phyloP scores from a whole-genome alignment of 1,140 invertebrate species.

The Drosophila mayri region DNA sequence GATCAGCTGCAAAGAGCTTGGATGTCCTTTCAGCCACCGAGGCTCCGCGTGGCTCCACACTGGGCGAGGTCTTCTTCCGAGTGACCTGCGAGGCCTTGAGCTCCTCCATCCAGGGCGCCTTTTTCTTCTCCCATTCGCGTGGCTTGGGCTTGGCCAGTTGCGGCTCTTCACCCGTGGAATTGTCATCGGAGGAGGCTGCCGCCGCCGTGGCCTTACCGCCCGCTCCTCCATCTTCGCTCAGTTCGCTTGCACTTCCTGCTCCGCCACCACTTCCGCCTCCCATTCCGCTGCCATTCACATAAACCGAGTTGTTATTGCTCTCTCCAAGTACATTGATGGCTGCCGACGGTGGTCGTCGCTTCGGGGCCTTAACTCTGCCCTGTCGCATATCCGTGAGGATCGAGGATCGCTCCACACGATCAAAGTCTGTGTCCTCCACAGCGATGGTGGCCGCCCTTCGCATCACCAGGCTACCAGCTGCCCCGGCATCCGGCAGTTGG shows the following conservation, averaged over 20 bases:
- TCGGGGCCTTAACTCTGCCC: conserved; percentile 86
- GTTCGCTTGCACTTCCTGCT: conserved; percentile 67
- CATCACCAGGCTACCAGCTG: conserved; percentile 66
- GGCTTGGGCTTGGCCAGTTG: conserved; percentile 86
- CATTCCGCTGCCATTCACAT: conserved; percentile 80
- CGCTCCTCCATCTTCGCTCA: conserved; percentile 56
- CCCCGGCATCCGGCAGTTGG: conserved; percentile 55
- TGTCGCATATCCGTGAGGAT: conserved; percentile 88
- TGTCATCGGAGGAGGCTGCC: conserved; percentile 67
- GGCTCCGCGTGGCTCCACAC: conserved; percentile 72
- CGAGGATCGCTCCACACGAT: conserved; percentile 87
- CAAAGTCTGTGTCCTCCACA: conserved; percentile 86
- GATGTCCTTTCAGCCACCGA: conserved; percentile 67
- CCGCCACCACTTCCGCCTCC: conserved; percentile 23
- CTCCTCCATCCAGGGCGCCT: conserved; percentile 89
- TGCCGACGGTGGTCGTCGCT: conserved; percentile 87
- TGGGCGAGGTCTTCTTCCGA: conserved; percentile 86
- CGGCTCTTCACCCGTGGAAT: conserved; percentile 83
- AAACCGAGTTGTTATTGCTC: conserved; percentile 81
- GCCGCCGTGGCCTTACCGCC: conserved; percentile 25
- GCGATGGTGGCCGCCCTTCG: conserved; percentile 73
- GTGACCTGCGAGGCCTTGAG: conserved; percentile 88
- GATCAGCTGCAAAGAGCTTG: conserved; percentile 66
- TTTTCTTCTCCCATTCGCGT: conserved; percentile 87
- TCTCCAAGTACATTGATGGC: conserved; percentile 79